Base-by-base conservation (phyloP, 2,797 vertebrate genomes). In the Steatocranus sp. region DNA sequence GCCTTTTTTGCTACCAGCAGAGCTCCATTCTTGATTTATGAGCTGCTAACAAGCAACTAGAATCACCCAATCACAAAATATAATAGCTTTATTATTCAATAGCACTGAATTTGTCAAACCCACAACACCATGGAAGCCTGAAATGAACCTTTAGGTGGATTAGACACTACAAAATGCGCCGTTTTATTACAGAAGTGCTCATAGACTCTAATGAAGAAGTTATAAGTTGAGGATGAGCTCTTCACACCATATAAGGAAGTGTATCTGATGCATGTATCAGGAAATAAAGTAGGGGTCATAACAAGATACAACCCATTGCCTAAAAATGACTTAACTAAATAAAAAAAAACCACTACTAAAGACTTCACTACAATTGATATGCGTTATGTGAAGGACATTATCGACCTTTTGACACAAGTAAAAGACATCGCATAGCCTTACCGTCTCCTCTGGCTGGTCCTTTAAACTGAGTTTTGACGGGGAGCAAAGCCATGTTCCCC, bases 401-500 rank as follows among this genome's bases (percentile, higher is more conserved):
- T 4, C 8, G 50, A 18, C 12, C 18, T 2, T 82, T 41, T n/a
- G 2, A 27, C 11, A 3, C 3, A 2, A 32, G 23, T 23, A 10
- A 20, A 50, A 66, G 25, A 2, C 1, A 32, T 9, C 12, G 3
- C 5, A 1, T 3, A 30, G 14, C 6, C 86, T 91, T 56, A 95
- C 94, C 94, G 58, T 99, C 95, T 98, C 98, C 93, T 96, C 97
- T 56, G 96, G 98, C 99, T 4, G 98, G 99, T 63, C 99, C 99
- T 93, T 99, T 99, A 92, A 99, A 99, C 92, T 99, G 98, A 81
- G 98, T 99, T 90, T 96, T 97, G 76, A 99, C 95, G 30, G 98
- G 98, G 41, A 99, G 93, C 89, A 99, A 76, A 1, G 98, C 98
- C 97, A 99, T 99, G 81, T 99, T 99, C 66, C 98, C 99, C 91